A percentile compares a stretch with the other conserved stretches of the same genome.
Evolutionary conservation across 2,888 invertebrate species (phyloP).

Genomic region (Zygogramma bicolorata): DNA sequence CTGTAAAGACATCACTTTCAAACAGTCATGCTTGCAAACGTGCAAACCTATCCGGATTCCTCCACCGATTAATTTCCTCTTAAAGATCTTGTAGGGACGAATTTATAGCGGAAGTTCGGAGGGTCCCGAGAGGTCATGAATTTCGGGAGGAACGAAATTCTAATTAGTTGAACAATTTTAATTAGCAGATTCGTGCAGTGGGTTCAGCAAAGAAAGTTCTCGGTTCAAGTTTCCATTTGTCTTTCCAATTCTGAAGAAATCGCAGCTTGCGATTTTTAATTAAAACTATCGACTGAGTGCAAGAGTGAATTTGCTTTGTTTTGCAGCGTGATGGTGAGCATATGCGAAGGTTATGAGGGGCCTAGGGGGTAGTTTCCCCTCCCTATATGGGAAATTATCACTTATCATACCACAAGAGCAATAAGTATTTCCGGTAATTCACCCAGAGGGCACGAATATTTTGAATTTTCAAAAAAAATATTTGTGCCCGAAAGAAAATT

Average conservation of each 20-base stretch:
- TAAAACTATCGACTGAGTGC: constrained; percentile 33
- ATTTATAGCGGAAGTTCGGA: constrained; percentile 39
- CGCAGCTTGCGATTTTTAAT: constrained; percentile 46
- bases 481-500: no score
- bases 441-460: no score
- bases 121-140: constrained; percentile 33
- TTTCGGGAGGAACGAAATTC: constrained; percentile 42
- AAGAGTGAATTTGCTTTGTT: not conserved
- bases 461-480: no score
- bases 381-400: no score
- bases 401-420: no score
- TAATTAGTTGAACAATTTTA: constrained; percentile 53
- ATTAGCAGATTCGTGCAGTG: constrained; percentile 49
- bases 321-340: not conserved
- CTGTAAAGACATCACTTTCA: no score
- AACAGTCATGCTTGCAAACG: no score
- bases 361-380: no score
- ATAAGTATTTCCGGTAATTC: no score
- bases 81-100: constrained; percentile 35
- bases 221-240: constrained; percentile 48
- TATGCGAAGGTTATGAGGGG: no score
- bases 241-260: constrained; percentile 46
- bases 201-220: constrained; percentile 50
- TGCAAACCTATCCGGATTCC: not conserved
- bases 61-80: constrained; percentile 1